A percentile compares a stretch with the other conserved stretches of the same genome.
These are phyloP conservation scores for Tragelaphus buxtoni DNA, from an alignment of 2,113 vertebrate species.

Conservation along the genomic window DNA sequence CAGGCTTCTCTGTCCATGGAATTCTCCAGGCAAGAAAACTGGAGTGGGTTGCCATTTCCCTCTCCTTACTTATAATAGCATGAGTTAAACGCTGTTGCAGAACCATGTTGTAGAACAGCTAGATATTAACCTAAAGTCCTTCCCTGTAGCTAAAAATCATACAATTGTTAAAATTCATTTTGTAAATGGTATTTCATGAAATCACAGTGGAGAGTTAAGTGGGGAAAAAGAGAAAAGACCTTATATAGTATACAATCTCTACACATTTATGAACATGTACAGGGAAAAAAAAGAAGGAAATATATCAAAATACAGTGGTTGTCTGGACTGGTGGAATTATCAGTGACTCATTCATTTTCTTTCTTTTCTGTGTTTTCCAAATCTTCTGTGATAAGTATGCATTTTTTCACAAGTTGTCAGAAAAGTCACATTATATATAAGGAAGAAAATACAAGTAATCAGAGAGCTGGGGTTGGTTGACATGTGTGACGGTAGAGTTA, in stretches of 20 bases:
- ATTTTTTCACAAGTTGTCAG: conserved; percentile 17
- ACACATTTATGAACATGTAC: background rate
- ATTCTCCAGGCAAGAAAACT: background rate
- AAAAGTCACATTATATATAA: background rate
- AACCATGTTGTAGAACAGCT: background rate
- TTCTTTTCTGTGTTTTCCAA: conserved; percentile 1
- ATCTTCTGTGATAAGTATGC: background rate
- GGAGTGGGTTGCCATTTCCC: background rate
- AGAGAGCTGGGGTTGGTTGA: background rate
- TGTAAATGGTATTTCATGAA: background rate
- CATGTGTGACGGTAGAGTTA: background rate
- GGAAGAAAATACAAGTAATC: conserved; percentile 23
- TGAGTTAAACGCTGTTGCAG: background rate
- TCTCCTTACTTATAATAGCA: background rate
- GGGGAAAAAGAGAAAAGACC: background rate
- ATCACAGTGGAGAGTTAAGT: background rate
- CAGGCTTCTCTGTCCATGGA: background rate
- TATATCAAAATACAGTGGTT: background rate
- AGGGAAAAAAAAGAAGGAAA: background rate
- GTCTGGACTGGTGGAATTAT: background rate
- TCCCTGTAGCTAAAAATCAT: background rate
- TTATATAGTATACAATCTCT: background rate
- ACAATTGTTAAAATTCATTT: background rate
- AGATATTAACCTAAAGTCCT: background rate
- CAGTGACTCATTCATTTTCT: background rate